Evolutionary conservation across 2,888 invertebrate species (phyloP), one percentile per base, ranked within the genome.

Genomic region (Philhelius pedissequus): DNA sequence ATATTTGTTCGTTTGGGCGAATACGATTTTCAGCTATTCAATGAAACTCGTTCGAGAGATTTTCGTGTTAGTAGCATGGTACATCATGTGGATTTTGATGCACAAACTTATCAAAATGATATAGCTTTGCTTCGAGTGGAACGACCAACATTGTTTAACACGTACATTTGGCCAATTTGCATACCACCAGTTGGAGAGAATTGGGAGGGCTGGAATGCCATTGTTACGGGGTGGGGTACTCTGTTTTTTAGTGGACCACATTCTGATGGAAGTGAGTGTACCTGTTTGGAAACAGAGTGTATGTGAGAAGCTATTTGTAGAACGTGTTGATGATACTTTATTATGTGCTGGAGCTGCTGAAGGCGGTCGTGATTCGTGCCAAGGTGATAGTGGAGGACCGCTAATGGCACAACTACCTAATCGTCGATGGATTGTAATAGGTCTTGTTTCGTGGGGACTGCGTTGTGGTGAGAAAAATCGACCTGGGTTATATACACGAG

Each of bases 391-490:
- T 69, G 91, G 91, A 11, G 97, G 97, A 0, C 97, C 97, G 0
- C 91, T 97, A 38, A 93, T 97, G 91, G 93, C 95, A 87, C 95
- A 95, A 89, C 92, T 96, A 88, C 92, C 94, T 1, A 95, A 95
- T 89, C 94, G 94, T 0, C 94, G 96, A 56, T 97, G 97, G 97
- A 93, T 95, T 0, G 93, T 93, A 30, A 93, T 96, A 52, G 97
- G 97, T 1, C 93, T 97, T 71, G 97, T 97, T 0, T 97, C 97
- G 0, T 97, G 96, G 96, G 97, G 97, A 13, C 93, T 96, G 40
- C 93, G 95, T 3, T 97, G 97, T 89, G 97, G 96, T 0, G 94
- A 95, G 86, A 93, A 94, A 22, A 94, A 93, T 58, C 94, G 94
- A 78, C 97, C 97, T 0, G 97, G 97, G 1, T 92, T 97, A 32